Percentiles rank a stretch among this genome's conserved stretches.
Evolutionary conservation across 2,888 invertebrate species (phyloP).

Genomic region (Ischnura elegans): DNA sequence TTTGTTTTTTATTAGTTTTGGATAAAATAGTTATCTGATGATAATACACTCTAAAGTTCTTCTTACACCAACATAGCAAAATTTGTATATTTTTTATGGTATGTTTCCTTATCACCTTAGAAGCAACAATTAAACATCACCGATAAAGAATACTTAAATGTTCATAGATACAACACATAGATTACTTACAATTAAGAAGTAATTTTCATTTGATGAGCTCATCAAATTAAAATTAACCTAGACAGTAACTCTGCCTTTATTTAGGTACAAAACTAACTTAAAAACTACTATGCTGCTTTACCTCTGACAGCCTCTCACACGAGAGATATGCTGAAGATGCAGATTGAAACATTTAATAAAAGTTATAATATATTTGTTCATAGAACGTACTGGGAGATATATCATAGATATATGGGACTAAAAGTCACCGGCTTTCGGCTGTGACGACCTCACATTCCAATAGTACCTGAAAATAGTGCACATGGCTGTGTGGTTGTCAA

Average conservation of each 20-base stretch:
- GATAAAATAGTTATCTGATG: conserved; percentile 34
- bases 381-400: conserved; percentile 97
- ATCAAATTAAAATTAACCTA: not conserved
- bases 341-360: conserved; percentile 38
- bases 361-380: conserved; percentile 82
- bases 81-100: conserved; percentile 46
- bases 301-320: conserved; percentile 50
- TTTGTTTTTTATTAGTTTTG: conserved; percentile 18
- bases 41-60: conserved; percentile 39
- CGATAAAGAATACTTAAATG: conserved; percentile 38
- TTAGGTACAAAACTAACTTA: not conserved
- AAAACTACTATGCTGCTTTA: conserved; percentile 16
- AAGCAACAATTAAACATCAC: conserved; percentile 26
- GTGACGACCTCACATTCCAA: conserved; percentile 24
- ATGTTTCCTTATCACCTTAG: conserved; percentile 32
- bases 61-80: conserved; percentile 47
- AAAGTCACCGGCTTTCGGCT: conserved; percentile 84
- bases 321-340: conserved; percentile 50
- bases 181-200: not conserved
- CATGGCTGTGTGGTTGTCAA: conserved; percentile 67
- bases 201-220: conserved; percentile 10
- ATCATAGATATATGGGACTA: conserved; percentile 99
- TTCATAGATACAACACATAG: not conserved
- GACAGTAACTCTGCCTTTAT: conserved; percentile 47
- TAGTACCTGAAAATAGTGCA: not conserved